Base-by-base conservation (phyloP, 2,797 vertebrate species). In the Balearica regulorum region DNA sequence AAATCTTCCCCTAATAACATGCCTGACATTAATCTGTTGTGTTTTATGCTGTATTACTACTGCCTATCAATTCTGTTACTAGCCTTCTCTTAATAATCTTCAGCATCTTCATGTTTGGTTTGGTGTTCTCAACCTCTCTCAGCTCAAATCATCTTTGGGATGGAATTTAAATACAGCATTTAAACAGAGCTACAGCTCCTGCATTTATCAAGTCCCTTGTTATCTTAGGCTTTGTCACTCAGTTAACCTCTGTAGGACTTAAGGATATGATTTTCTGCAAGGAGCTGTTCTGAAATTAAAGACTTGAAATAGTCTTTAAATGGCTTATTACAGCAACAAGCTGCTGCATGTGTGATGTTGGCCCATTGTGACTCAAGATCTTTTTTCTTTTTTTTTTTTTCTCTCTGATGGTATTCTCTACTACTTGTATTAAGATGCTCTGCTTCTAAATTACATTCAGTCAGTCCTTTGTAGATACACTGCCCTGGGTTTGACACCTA, bases 361-460 rank as follows among this genome's bases (percentile, higher is more conserved):
- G 33, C 39, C 18, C 16, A 31, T 16, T 17, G 7, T 33, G 49
- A 60, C 41, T 17, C 12, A 80, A 35, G 20, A 46, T 44, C 15
- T 43, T 0, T 80, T 1, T 51, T 0, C 80, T 1, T 51, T 69
- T 53, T 9, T 55, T 87, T 85, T 28, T 53, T 28, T 26, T 5
- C 39, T 39, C 35, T 60, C 53, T 64, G 46, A 60, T 51, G 13
- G 22, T 58, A 8, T 69, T 72, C 49, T 73, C 9, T 37, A 0
- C 17, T 76, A 33, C 24, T 64, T 11, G 3, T 66, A 8, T 19
- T 31, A 55, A 64, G 35, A 29, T 25, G 19, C 20, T 35, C 3
- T 68, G 35, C 46, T 64, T 17, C 20, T 53, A 35, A 66, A 13
- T 10, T 16, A 6, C 2, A 6, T 35, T 69, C 43, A 26, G 26